A percentile compares a stretch with the other conserved stretches of the same genome.
Evolutionary conservation across 2,797 vertebrate species (phyloP).

Genomic region (Varecia variegata): DNA sequence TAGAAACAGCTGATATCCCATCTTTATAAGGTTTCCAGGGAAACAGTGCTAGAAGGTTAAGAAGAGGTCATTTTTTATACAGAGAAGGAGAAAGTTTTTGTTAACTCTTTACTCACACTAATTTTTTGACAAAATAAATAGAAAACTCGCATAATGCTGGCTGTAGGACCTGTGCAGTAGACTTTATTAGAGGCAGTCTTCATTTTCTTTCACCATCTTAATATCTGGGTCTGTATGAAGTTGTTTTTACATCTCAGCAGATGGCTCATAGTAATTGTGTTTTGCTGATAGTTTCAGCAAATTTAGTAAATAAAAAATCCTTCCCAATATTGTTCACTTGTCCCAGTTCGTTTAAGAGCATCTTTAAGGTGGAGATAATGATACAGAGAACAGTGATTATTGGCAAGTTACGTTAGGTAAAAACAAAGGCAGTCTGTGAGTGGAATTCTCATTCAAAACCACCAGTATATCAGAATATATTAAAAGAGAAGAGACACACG

Average conservation of each 20-base stretch:
- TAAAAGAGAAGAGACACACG: background rate
- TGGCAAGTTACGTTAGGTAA: background rate
- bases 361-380: background rate
- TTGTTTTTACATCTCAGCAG: background rate
- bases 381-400: background rate
- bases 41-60: constrained; percentile 14
- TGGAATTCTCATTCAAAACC: background rate
- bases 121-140: background rate
- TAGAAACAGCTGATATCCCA: background rate
- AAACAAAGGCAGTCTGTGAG: background rate
- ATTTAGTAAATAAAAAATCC: background rate
- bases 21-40: background rate
- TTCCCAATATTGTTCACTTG: background rate
- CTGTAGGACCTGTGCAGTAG: background rate
- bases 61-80: background rate
- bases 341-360: background rate
- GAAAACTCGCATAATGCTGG: background rate
- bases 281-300: background rate
- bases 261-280: background rate
- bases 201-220: background rate
- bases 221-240: too few species aligned
- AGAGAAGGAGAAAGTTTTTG: background rate
- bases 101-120: background rate
- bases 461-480: rapidly evolving
- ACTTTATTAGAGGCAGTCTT: background rate